phyloP scores from a whole-genome alignment of 1,140 invertebrate genomes.

The Camponotus floridanus region DNA sequence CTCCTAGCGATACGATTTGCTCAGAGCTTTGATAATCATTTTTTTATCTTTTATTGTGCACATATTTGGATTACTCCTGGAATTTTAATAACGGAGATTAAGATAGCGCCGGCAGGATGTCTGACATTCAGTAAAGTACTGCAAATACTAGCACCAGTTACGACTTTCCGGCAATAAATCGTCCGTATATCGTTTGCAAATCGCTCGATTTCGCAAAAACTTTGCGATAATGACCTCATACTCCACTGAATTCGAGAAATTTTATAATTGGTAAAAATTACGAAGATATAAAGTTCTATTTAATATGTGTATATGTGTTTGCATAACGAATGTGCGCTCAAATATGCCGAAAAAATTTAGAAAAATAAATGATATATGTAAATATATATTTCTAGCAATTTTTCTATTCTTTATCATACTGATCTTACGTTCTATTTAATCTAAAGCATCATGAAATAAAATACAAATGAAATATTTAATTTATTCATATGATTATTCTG shows the following conservation, averaged over 20 bases:
- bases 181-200: neutral
- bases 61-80: conserved; percentile 6
- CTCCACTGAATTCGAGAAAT: conserved; percentile 7
- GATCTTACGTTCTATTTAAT: neutral
- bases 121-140: neutral
- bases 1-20: neutral
- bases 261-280: neutral
- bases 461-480: neutral
- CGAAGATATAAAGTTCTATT: neutral
- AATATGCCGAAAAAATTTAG: neutral
- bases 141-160: conserved; percentile 19
- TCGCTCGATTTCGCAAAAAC: conserved; percentile 19
- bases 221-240: neutral
- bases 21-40: neutral
- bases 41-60: neutral
- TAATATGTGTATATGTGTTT: neutral
- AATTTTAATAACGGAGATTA: conserved; percentile 19
- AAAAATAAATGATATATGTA: neutral
- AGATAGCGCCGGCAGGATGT: conserved; percentile 2
- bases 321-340: neutral
- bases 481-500: neutral
- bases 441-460: neutral
- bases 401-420: neutral
- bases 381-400: neutral
- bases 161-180: conserved; percentile 33